Base-by-base conservation (phyloP, 2,113 vertebrate genomes). In the Corythoichthys intestinalis region DNA sequence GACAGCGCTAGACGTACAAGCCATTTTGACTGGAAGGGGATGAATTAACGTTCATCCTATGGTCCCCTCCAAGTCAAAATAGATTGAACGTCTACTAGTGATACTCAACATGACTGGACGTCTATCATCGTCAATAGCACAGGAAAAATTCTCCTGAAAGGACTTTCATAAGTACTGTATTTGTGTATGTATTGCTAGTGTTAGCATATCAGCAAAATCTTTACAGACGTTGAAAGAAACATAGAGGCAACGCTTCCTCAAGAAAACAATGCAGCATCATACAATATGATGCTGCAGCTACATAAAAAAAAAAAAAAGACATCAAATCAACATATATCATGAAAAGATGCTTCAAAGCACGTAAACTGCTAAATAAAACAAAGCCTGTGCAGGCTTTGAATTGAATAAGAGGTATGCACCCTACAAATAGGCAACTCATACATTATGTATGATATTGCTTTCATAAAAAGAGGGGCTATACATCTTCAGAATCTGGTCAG, bases 401-500 rank as follows among this genome's bases (percentile, higher is more conserved):
- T 48, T 34, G 44, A 47, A 46, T 28, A 71, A 57, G 66, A 20
- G 46, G 52, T 66, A 65, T 53, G 49, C 4, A 64, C 78, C 71
- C 70, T 54, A 74, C 78, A 77, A 80, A 78, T 76, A 68, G 73
- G 72, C 39, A 68, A 58, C 65, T 76, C 70, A 67, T 88, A 11
- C 62, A 87, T 87, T 70, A 90, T 86, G 56, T 0, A 86, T 84
- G 76, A 4, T 2, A 34, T 75, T 75, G 65, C 69, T 77, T 79
- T 69, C 14, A 67, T 47, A 70, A 72, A 73, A 82, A 85, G 73
- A 44, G 48, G 71, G 71, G 74, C 73, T 80, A 65, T 81, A 81
- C 68, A 82, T 82, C 66, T 80, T 81, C 8, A 4, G 72, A 70
- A 62, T 74, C 66, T 71, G 70, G 68, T 81, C 71, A 71, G 70